A percentile compares a stretch with the other conserved stretches of the same genome.
phyloP scores from a whole-genome alignment of 2,113 vertebrate species.

The Colaptes auratus region DNA sequence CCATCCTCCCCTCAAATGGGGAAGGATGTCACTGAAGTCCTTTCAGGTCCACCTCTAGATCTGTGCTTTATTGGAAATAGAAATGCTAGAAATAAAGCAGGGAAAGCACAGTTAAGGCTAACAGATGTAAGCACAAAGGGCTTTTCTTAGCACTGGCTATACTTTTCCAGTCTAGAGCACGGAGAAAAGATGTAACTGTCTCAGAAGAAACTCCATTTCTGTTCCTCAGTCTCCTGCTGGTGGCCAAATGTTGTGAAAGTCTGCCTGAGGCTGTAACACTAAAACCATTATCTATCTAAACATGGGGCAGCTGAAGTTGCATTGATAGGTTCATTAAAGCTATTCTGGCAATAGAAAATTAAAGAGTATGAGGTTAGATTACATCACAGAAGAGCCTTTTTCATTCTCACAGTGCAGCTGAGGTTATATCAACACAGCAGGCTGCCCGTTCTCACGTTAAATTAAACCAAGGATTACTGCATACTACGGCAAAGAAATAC shows the following conservation, averaged over 20 bases:
- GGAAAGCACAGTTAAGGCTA: background rate
- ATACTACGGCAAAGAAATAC: background rate
- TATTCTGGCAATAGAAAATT: background rate
- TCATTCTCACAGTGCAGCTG: background rate
- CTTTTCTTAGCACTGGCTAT: background rate
- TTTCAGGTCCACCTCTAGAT: background rate
- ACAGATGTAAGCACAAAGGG: background rate
- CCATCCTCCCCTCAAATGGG: background rate
- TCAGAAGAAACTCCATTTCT: conserved; percentile 17
- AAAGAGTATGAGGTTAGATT: background rate
- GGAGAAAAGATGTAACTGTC: background rate
- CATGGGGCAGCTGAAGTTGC: background rate
- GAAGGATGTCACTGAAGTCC: background rate
- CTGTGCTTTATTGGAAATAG: background rate
- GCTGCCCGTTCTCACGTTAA: background rate
- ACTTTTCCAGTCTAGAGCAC: background rate
- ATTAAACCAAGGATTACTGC: background rate
- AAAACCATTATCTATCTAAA: conserved; percentile 9
- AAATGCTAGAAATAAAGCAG: background rate
- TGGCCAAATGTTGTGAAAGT: conserved; percentile 4
- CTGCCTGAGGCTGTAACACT: background rate
- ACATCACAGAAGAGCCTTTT: background rate
- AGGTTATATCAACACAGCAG: background rate
- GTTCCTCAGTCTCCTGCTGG: background rate
- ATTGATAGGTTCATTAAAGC: background rate